Evolutionary conservation across 2,888 invertebrate genomes (phyloP).

Genomic region (Vesta saturnalis): DNA sequence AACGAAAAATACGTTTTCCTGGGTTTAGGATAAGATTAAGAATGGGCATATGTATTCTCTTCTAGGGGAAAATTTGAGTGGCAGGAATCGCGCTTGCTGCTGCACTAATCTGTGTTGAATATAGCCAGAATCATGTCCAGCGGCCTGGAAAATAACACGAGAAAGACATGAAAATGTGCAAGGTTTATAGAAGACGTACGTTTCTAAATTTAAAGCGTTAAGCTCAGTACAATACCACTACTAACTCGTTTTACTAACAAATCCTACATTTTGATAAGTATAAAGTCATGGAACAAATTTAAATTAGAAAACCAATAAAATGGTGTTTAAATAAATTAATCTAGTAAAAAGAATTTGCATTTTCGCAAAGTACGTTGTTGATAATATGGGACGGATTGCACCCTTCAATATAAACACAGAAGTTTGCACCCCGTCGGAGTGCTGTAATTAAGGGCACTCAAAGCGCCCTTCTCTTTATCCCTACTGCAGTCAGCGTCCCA

Average conservation of each 20-base stretch:
- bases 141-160: conserved; percentile 70
- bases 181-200: conserved; percentile 36
- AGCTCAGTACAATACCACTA: no score
- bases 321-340: no score
- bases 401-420: conserved; percentile 50
- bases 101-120: conserved; percentile 59
- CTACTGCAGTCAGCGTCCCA: conserved; percentile 49
- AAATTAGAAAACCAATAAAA: no score
- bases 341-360: neutral
- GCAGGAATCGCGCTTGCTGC: conserved; percentile 57
- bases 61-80: conserved; percentile 50
- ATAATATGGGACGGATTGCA: conserved; percentile 24
- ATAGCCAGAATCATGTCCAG: conserved; percentile 65
- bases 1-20: conserved; percentile 24
- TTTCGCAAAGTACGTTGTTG: conserved; percentile 31
- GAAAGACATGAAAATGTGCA: conserved; percentile 46
- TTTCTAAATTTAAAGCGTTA: conserved; percentile 8
- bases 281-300: no score
- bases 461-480: conserved; percentile 49
- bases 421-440: conserved; percentile 52
- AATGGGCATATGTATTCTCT: conserved; percentile 16
- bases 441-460: conserved; percentile 63
- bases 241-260: no score
- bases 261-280: no score
- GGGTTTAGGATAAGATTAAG: conserved; percentile 22